Base-by-base conservation (phyloP, 2,888 invertebrate species). In the Tenthredo mesomela region DNA sequence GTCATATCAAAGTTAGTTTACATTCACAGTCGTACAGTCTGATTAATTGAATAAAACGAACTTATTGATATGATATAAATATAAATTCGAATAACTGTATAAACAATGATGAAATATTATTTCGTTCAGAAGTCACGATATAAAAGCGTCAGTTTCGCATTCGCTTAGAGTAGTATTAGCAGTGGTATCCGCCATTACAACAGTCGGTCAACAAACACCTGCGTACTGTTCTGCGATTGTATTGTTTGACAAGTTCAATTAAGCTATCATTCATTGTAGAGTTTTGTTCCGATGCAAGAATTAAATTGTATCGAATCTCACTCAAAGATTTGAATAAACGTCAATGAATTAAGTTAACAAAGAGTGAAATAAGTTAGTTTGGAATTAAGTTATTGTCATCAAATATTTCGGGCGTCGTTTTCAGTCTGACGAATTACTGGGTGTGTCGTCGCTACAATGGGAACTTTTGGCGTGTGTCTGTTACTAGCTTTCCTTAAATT, bases 371-470 rank as follows among this genome's bases (percentile, higher is more conserved):
- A 9, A 37, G 29, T 6, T 9, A 47, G 47, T 18, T 43, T 47
- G 4, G 43, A 82, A 40, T 15, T 29, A 67, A 67, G n/a, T 29
- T 18, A 43, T 70, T 82, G 70, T 80, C 58, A 80, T 58, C 82
- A 82, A 82, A 33, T 67, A 82, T 70, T 82, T 82, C 50, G 67
- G 82, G 82, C 82, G 82, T 67, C 82, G 67, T 65, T 82, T 70
- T 37, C 29, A 47, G 80, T 77, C 77, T 67, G 70, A 67, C 37
- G 40, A 80, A 80, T 80, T 80, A 82, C 70, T 87, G 91, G 90
- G 91, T 91, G 92, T 90, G 91, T 91, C 91, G 54, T 54, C 50
- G 70, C 82, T 47, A 88, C 87, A 86, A 92, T 92, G 92, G 89
- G 88, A 87, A 89, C 86, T 84, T 84, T 88, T 73, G 87, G 86